Conservation (phyloP, 2,888 invertebrate species). For the Calliscelio sp. region DNA sequence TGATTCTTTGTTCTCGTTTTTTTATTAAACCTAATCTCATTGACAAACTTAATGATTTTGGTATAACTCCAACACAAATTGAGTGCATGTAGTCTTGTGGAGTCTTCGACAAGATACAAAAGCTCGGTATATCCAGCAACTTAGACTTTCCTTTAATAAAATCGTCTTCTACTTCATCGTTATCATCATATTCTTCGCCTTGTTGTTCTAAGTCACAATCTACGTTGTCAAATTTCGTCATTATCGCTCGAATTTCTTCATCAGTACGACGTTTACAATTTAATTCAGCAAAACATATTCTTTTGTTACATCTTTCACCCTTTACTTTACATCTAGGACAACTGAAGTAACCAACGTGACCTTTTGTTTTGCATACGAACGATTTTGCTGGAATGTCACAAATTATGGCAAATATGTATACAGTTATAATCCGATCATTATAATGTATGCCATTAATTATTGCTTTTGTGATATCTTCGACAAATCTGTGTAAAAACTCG, state of each 20-base stretch:
- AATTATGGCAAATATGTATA: background rate
- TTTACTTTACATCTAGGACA: background rate
- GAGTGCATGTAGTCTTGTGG: constrained; percentile 31
- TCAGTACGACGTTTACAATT: constrained; percentile 17
- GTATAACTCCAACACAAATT: constrained; percentile 41
- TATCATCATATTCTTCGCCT: too few relatives aligned
- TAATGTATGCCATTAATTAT: background rate
- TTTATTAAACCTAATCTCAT: background rate
- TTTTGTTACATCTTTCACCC: constrained; percentile 12
- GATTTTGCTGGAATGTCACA: constrained; percentile 3
- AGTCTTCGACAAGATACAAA: constrained; percentile 30
- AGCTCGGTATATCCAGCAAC: constrained; percentile 36
- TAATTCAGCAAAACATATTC: constrained; percentile 45
- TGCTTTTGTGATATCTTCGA: background rate
- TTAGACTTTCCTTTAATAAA: constrained; percentile 26
- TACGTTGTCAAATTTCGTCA: background rate
- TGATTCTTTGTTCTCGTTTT: background rate
- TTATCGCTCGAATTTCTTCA: constrained; percentile 23
- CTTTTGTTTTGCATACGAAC: background rate
- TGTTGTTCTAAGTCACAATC: too few relatives aligned
- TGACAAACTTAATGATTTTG: constrained; percentile 39
- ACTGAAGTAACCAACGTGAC: constrained; percentile 14
- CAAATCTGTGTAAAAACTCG: constrained; percentile 24
- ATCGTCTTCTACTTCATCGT: background rate
- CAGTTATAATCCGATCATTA: background rate